These are phyloP conservation scores for Belgica antarctica DNA, from an alignment of 2,888 invertebrate genomes.

Conservation along the genomic window DNA sequence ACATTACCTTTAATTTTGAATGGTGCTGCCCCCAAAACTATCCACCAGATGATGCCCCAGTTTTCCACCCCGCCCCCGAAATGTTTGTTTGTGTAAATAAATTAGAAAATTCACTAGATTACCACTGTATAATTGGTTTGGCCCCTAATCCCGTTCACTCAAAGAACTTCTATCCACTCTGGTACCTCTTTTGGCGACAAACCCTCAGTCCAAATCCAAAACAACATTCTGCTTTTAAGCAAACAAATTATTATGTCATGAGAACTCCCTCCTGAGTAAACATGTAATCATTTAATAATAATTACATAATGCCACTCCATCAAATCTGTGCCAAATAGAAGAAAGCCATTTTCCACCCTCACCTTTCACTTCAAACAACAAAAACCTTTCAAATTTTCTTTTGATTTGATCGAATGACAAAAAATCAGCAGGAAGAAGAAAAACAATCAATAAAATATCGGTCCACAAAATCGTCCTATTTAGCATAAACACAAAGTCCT, in stretches of 20 bases:
- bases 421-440: too few species aligned
- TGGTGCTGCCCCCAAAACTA: constrained; percentile 53
- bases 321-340: constrained; percentile 20
- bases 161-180: too few species aligned
- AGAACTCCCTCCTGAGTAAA: not conserved
- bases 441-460: not conserved
- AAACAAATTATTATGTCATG: constrained; percentile 10
- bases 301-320: constrained; percentile 27
- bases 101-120: too few species aligned
- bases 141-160: too few species aligned
- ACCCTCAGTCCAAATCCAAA: not conserved
- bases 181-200: too few species aligned
- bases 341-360: constrained; percentile 2
- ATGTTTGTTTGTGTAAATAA: too few species aligned
- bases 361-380: not conserved
- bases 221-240: not conserved
- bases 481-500: constrained; percentile 28
- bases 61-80: constrained; percentile 32
- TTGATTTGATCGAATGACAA: not conserved
- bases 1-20: constrained; percentile 47
- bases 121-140: too few species aligned
- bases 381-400: not conserved
- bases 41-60: too few species aligned
- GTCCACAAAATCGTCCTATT: constrained; percentile 7
- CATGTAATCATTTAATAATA: constrained; percentile 45